Evolutionary conservation across 2,888 invertebrate genomes (phyloP).

Genomic region (Drosophila paranaensis): DNA sequence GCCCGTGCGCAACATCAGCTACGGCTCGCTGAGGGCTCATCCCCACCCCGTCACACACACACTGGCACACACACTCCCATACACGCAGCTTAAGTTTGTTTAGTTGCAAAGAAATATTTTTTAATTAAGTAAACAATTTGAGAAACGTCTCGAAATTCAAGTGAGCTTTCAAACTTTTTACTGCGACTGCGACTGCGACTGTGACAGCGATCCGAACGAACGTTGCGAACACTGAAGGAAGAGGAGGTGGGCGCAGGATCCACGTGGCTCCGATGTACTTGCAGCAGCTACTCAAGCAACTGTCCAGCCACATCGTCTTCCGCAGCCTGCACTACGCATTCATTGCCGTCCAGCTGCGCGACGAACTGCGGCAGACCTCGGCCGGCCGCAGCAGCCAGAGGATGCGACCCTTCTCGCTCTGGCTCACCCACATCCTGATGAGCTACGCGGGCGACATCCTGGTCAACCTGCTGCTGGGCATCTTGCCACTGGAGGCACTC

Average conservation of each 20-base stretch:
- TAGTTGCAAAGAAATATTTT: conserved; percentile 12
- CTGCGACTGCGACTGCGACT: conserved; percentile 6
- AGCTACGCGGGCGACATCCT: conserved; percentile 66
- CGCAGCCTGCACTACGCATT: conserved; percentile 60
- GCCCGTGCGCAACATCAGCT: conserved; percentile 67
- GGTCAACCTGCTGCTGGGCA: conserved; percentile 59
- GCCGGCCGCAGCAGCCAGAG: conserved; percentile 18
- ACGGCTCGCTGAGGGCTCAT: conserved; percentile 26
- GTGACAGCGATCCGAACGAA: conserved; percentile 5
- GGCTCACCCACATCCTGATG: conserved; percentile 59
- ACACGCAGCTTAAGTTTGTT: conserved; percentile 27
- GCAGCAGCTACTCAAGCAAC: conserved; percentile 45
- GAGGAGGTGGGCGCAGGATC: background rate
- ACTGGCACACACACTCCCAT: conserved; percentile 8
- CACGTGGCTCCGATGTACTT: conserved; percentile 36
- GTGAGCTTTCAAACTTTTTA: conserved; percentile 22
- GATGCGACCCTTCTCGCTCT: conserved; percentile 58
- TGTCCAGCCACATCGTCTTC: conserved; percentile 58
- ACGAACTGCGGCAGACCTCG: conserved; percentile 41
- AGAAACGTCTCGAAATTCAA: conserved; percentile 56
- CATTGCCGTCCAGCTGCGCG: conserved; percentile 62
- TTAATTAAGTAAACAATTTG: conserved; percentile 39
- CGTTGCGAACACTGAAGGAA: conserved; percentile 1
- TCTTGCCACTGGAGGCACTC: conserved; percentile 60
- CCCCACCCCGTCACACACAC: conserved; percentile 15